Evolutionary conservation across 2,888 invertebrate species (phyloP).

Genomic region (Deilephila elpenor): DNA sequence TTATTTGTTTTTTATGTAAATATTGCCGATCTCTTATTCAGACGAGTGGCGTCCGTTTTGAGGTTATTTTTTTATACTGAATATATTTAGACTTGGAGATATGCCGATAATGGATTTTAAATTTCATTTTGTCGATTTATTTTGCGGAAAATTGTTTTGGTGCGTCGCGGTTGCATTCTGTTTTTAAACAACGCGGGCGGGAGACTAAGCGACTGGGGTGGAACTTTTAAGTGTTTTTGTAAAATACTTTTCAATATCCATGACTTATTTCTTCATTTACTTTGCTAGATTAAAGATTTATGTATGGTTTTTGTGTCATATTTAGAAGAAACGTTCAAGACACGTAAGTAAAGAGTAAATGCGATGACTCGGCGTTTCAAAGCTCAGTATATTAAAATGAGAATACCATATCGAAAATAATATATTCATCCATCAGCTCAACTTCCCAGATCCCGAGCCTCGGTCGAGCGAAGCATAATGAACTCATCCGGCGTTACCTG

Average conservation of each 20-base stretch:
- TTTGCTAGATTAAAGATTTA: no score
- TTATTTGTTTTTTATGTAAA: conserved; percentile 85
- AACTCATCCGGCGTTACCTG: conserved; percentile 47
- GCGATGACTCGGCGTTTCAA: no score
- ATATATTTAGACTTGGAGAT: conserved; percentile 68
- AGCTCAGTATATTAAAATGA: not conserved
- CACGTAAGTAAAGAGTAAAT: no score
- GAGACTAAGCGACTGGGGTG: not conserved
- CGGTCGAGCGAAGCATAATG: conserved; percentile 16
- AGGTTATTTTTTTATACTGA: conserved; percentile 61
- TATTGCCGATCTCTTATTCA: conserved; percentile 76
- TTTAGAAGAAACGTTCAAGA: no score
- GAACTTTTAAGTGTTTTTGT: no score
- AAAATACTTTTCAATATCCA: no score
- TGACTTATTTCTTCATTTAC: no score
- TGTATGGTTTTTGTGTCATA: no score
- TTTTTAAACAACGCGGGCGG: not conserved
- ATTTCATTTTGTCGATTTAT: conserved; percentile 14
- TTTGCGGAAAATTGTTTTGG: conserved; percentile 20
- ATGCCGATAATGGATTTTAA: conserved; percentile 64
- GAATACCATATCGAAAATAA: conserved; percentile 1
- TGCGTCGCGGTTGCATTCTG: conserved; percentile 8
- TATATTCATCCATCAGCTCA: conserved; percentile 16
- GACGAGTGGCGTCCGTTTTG: conserved; percentile 75
- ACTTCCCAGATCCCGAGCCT: not conserved